Base-by-base conservation (phyloP, 2,888 invertebrate species). In the Ptilodon capucinus region DNA sequence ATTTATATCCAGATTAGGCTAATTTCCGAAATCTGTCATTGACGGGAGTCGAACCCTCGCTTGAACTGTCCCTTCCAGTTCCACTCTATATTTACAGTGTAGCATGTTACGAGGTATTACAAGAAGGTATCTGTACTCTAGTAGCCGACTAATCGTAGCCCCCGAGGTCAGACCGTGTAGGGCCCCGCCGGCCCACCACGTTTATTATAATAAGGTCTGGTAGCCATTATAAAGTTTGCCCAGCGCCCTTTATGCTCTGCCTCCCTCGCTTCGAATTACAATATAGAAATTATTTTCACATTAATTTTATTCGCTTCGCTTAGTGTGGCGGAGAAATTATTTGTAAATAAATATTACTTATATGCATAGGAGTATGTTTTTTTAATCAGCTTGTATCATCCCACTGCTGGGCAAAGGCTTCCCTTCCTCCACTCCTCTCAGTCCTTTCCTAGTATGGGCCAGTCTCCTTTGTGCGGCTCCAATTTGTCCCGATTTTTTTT, bases 131-230 rank as follows among this genome's bases (percentile, higher is more conserved):
- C 57, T 68, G 57, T 65, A 60, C 65, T 65, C 77, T 82, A 74
- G 86, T 84, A 85, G 82, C 79, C 62, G 64, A 71, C 89, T 89
- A 89, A 90, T 90, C 86, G 87, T 76, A 77, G 83, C 81, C 86
- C 64, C 64, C 62, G 78, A 71, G 90, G 90, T 91, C 90, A 89
- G 66, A 68, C 79, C 87, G 82, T 90, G 90, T 90, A 81, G 74
- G 70, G 76, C 76, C 79, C 75, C 72, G 72, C 59, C 77, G 76
- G 76, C 76, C 75, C 79, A 68, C 86, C 86, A 84, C 86, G 86
- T 85, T 89, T 89, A 91, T 89, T 89, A 85, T 88, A 89, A 89
- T 88, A 86, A 86, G 85, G 73, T 45, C 52, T 66, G 63, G 76
- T 74, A 74, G 68, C 81, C 69, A 84, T 88, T 85, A 85, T 81